Evolutionary conservation across 2,888 invertebrate species (phyloP).

Genomic region (Drosophila heteroneura): DNA sequence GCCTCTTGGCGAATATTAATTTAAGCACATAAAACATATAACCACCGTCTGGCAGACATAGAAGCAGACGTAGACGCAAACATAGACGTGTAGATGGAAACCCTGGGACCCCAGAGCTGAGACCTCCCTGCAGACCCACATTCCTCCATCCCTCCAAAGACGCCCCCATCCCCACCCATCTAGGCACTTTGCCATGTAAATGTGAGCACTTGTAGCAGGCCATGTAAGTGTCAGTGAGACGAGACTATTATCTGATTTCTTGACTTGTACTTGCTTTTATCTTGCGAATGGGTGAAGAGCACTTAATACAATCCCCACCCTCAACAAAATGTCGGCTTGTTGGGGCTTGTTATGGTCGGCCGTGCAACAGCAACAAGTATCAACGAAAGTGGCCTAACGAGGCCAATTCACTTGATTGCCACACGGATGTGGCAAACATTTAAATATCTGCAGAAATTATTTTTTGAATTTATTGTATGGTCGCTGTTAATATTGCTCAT

Average conservation of each 20-base stretch:
- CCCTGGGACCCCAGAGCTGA: constrained; percentile 14
- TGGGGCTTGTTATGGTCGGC: constrained; percentile 5
- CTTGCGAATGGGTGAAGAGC: constrained; percentile 46
- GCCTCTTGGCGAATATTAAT: constrained; percentile 65
- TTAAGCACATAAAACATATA: constrained; percentile 76
- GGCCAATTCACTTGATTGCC: constrained; percentile 40
- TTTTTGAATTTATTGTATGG: background rate
- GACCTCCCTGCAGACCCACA: background rate
- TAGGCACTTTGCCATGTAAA: constrained; percentile 75
- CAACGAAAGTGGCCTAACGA: constrained; percentile 25
- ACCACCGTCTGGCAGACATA: constrained; percentile 33
- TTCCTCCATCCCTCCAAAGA: background rate
- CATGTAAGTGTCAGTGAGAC: constrained; percentile 54
- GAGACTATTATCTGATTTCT: constrained; percentile 74
- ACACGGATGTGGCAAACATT: constrained; percentile 23
- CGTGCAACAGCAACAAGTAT: constrained; percentile 31
- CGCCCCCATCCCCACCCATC: background rate
- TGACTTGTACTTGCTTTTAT: constrained; percentile 70
- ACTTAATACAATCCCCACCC: constrained; percentile 44
- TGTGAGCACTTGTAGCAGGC: constrained; percentile 63
- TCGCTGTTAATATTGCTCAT: background rate
- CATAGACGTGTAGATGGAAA: constrained; percentile 14
- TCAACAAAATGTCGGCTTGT: background rate
- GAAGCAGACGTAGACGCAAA: constrained; percentile 21
- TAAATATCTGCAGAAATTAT: constrained; percentile 12